These are phyloP conservation scores for Babylonia areolata DNA, from an alignment of 1,140 invertebrate genomes.

Conservation along the genomic window DNA sequence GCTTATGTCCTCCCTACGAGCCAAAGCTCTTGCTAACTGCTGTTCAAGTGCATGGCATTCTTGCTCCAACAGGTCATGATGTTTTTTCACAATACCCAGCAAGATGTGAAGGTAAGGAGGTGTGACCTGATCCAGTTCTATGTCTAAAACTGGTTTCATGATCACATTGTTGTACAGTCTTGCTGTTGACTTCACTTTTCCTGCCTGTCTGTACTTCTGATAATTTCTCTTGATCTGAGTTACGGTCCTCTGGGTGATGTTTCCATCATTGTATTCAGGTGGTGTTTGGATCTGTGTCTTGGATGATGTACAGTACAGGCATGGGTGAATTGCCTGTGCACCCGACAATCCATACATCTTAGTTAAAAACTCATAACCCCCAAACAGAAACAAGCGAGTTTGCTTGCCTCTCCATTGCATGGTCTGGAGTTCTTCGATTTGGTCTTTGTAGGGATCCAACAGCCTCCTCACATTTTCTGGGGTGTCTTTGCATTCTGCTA, in stretches of 20 bases:
- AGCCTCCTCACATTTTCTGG: constrained; percentile 14
- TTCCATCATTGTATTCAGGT: background rate
- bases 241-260: background rate
- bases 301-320: background rate
- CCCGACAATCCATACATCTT: constrained; percentile 34
- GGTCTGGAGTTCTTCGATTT: background rate
- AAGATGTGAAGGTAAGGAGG: constrained; percentile 40
- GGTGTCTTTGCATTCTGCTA: constrained; percentile 12
- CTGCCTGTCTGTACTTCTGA: background rate
- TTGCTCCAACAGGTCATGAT: constrained; percentile 27
- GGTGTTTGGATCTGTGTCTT: background rate
- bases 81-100: constrained; percentile 29
- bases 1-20: background rate
- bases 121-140: constrained; percentile 15
- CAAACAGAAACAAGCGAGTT: constrained; percentile 18
- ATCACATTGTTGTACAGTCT: constrained; percentile 24
- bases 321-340: background rate
- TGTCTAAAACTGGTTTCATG: constrained; percentile 9
- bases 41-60: constrained; percentile 6
- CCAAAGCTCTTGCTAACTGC: background rate
- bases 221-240: background rate
- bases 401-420: constrained; percentile 19
- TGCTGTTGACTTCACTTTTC: background rate
- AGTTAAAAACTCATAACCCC: constrained; percentile 32
- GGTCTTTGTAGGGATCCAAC: background rate